These are phyloP conservation scores for Drosophila tanythrix DNA, from an alignment of 2,888 invertebrate genomes.

Conservation along the genomic window DNA sequence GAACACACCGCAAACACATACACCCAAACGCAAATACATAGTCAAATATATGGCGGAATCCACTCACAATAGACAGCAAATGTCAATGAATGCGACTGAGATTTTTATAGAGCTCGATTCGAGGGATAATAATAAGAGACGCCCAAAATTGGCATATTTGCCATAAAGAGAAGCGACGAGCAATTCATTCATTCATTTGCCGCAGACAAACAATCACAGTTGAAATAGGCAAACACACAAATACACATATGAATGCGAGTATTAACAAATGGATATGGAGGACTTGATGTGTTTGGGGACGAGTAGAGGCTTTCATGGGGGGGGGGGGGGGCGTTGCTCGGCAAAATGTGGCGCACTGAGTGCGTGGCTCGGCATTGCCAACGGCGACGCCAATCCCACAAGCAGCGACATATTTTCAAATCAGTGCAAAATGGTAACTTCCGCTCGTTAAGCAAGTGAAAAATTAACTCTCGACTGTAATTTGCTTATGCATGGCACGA, in stretches of 20 bases:
- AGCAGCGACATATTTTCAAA: conserved; percentile 82
- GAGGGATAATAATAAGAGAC: conserved; percentile 24
- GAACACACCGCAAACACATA: conserved; percentile 45
- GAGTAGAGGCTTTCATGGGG: not conserved
- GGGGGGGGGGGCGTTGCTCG: conserved; percentile 17
- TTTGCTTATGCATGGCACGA: conserved; percentile 71
- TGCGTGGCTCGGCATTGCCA: conserved; percentile 41
- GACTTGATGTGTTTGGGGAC: not conserved
- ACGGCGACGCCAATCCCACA: conserved; percentile 74
- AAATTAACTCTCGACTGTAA: conserved; percentile 82
- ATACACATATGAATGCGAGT: conserved; percentile 72
- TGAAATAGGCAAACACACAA: conserved; percentile 54
- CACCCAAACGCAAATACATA: conserved; percentile 23
- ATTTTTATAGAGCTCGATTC: conserved; percentile 46
- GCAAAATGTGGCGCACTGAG: conserved; percentile 21
- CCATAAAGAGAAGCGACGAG: conserved; percentile 62
- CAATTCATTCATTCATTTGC: conserved; percentile 79
- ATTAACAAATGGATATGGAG: conserved; percentile 67
- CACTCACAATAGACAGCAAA: conserved; percentile 60
- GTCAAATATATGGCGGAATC: conserved; percentile 7
- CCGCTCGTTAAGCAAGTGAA: conserved; percentile 84
- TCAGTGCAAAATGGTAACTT: conserved; percentile 83
- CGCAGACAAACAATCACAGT: conserved; percentile 76
- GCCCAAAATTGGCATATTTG: conserved; percentile 73
- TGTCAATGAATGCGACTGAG: conserved; percentile 68